phyloP scores from a whole-genome alignment of 2,797 vertebrate species.

The Helarctos malayanus region DNA sequence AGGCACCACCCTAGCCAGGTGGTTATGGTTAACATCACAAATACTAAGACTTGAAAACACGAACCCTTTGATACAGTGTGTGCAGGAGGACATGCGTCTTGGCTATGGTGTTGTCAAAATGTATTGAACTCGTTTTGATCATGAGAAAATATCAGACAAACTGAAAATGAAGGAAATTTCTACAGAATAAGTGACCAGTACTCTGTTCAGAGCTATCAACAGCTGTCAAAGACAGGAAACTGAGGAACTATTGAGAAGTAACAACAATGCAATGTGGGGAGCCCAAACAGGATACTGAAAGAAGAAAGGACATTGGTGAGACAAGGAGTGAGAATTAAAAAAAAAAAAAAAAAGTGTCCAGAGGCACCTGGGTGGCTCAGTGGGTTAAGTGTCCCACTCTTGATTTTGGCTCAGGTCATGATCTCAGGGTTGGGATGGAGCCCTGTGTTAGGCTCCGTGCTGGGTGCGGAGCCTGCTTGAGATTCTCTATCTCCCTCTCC shows the following conservation, averaged over 20 bases:
- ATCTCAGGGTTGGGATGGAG: not conserved
- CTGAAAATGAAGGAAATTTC: not conserved
- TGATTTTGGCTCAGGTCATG: not conserved
- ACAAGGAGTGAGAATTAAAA: not conserved
- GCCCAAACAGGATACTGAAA: not conserved
- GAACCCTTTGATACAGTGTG: not conserved
- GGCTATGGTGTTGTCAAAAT: not conserved
- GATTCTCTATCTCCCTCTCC: not conserved
- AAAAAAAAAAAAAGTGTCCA: not conserved
- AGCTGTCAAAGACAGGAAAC: not conserved
- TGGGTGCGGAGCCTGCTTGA: not conserved
- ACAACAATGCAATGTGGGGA: not conserved
- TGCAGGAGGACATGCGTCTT: accelerated
- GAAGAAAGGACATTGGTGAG: not conserved
- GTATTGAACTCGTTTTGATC: not conserved
- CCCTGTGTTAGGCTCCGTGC: not conserved
- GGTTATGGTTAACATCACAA: not conserved
- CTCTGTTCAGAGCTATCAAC: not conserved
- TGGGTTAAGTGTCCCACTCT: not conserved
- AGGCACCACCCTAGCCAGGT: not conserved
- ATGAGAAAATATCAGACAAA: not conserved
- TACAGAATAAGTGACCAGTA: not conserved
- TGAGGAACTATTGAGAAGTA: not conserved
- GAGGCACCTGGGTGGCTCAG: not conserved
- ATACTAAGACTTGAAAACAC: not conserved